Conservation (phyloP, 2,113 vertebrate genomes). For the Otis tarda region DNA sequence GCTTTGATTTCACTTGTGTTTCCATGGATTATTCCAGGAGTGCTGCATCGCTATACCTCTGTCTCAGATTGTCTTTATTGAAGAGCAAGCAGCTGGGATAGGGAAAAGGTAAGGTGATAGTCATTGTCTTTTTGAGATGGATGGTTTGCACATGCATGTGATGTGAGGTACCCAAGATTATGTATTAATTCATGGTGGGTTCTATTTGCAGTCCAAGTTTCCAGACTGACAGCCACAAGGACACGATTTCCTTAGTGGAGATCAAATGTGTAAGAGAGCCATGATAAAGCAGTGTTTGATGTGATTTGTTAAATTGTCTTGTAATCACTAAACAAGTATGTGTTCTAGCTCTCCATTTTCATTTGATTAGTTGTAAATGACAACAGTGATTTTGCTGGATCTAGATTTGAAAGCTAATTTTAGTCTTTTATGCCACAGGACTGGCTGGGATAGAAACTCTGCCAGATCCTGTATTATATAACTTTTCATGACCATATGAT, state of each 20-base stretch:
- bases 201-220: background rate
- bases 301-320: background rate
- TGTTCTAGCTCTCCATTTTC: background rate
- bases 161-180: background rate
- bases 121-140: background rate
- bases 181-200: background rate
- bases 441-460: background rate
- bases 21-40: slow-evolving; percentile 76
- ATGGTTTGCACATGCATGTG: background rate
- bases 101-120: slow-evolving; percentile 87
- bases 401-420: background rate
- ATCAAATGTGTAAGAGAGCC: background rate
- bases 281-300: background rate
- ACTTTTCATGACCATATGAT: background rate
- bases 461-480: background rate
- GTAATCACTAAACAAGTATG: background rate
- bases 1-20: background rate
- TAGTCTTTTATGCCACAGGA: background rate
- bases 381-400: background rate
- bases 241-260: background rate
- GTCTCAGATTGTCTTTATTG: slow-evolving; percentile 91
- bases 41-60: slow-evolving; percentile 90
- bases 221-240: background rate
- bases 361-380: background rate
- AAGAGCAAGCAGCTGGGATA: slow-evolving; percentile 94